These are phyloP conservation scores for Sisor rabdophorus DNA, from an alignment of 2,113 vertebrate species.

Conservation along the genomic window DNA sequence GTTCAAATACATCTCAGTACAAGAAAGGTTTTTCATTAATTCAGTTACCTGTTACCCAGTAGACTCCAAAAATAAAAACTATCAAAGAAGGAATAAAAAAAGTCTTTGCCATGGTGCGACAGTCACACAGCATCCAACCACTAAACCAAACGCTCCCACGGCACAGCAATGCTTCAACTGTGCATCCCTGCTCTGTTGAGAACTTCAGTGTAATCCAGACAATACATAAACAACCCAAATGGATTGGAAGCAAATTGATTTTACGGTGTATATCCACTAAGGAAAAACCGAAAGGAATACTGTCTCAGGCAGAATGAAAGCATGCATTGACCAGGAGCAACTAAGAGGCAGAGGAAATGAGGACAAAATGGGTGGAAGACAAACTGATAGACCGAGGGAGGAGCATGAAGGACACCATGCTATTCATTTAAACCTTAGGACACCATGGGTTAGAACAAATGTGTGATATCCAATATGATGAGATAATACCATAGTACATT, in stretches of 20 bases:
- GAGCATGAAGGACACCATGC: not conserved
- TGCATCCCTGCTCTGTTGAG: conserved; percentile 23
- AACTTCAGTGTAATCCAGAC: not conserved
- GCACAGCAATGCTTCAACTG: conserved; percentile 27
- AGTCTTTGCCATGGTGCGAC: conserved; percentile 62
- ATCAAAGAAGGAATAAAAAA: conserved; percentile 55
- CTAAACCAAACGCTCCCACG: conserved; percentile 56
- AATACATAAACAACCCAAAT: not conserved
- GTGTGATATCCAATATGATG: not conserved
- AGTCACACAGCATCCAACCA: conserved; percentile 49
- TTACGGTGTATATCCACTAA: not conserved
- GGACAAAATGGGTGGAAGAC: not conserved
- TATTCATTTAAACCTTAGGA: not conserved
- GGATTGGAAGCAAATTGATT: not conserved
- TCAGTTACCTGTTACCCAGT: conserved; percentile 62
- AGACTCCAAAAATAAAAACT: conserved; percentile 56
- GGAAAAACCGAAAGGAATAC: not conserved
- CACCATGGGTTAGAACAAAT: not conserved
- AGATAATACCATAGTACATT: too few species aligned
- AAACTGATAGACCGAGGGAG: not conserved
- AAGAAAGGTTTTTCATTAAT: not conserved
- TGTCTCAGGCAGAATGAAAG: not conserved
- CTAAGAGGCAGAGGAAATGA: conserved; percentile 12
- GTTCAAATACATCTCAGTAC: not conserved
- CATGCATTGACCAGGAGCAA: not conserved